A percentile compares a stretch with the other conserved stretches of the same genome.
Evolutionary conservation across 2,797 vertebrate genomes (phyloP).

Genomic region (Cossypha niveicapilla): DNA sequence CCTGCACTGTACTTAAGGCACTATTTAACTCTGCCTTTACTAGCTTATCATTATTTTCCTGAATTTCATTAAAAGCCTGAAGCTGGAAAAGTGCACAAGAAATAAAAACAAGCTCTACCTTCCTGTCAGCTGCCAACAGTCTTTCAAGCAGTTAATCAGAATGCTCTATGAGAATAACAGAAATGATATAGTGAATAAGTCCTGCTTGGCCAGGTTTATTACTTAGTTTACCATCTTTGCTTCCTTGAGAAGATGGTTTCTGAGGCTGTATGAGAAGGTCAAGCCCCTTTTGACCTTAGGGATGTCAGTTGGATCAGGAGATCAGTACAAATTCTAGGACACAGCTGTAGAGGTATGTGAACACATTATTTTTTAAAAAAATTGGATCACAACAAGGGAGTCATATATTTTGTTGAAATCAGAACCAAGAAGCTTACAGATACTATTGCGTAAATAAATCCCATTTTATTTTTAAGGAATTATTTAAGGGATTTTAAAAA

Average conservation of each 20-base stretch:
- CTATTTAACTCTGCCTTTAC: background rate
- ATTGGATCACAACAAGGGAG: background rate
- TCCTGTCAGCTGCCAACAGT: background rate
- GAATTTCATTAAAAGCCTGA: background rate
- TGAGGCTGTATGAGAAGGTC: background rate
- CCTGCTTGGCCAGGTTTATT: background rate
- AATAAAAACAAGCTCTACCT: background rate
- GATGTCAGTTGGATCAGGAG: background rate
- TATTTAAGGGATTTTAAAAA: background rate
- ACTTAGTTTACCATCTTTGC: background rate
- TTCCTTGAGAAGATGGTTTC: background rate
- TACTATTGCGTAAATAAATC: background rate
- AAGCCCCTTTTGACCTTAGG: background rate
- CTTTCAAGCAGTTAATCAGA: background rate
- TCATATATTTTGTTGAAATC: background rate
- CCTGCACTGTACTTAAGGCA: background rate
- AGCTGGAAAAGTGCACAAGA: background rate
- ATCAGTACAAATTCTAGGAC: background rate
- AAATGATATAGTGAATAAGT: background rate
- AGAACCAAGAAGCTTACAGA: background rate
- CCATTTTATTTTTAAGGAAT: conserved; percentile 6
- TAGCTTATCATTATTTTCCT: background rate
- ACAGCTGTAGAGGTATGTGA: background rate
- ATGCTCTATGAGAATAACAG: background rate
- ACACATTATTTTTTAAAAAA: background rate